These are phyloP conservation scores for Synaphobranchus kaupii DNA, from an alignment of 2,797 vertebrate species.

Conservation along the genomic window DNA sequence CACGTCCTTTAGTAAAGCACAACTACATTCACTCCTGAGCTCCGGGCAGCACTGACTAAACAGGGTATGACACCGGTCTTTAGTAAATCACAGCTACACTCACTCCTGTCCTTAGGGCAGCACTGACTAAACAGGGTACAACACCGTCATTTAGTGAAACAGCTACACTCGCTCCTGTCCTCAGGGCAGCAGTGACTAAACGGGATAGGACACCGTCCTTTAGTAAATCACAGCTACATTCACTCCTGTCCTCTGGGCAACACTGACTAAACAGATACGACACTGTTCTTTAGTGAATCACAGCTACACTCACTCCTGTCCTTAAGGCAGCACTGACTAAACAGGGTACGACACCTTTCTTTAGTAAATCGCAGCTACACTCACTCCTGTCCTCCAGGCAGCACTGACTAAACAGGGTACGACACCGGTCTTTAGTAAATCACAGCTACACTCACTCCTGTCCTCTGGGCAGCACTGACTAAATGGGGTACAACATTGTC, in stretches of 20 bases:
- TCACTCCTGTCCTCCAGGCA: conserved; percentile 84
- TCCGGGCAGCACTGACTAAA: background rate
- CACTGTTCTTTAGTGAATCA: background rate
- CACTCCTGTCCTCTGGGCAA: conserved; percentile 83
- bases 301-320: background rate
- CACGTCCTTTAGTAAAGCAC: background rate
- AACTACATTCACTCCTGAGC: background rate
- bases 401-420: conserved; percentile 94
- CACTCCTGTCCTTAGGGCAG: no score
- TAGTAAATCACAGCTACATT: conserved; percentile 50
- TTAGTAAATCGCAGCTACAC: background rate
- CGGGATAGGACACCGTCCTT: background rate
- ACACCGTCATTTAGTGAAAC: background rate
- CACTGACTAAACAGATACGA: conserved; percentile 90
- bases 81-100: background rate
- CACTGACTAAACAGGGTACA: background rate
- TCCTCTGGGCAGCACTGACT: background rate
- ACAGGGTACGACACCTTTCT: background rate
- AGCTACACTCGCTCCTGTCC: background rate
- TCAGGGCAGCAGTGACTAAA: background rate
- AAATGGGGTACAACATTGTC: background rate
- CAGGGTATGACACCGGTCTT: background rate
- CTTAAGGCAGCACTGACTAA: background rate
- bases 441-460: background rate
- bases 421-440: background rate